Evolutionary conservation across 2,113 vertebrate genomes (phyloP), one percentile per base, ranked within the genome.

Genomic region (Picathartes gymnocephalus): DNA sequence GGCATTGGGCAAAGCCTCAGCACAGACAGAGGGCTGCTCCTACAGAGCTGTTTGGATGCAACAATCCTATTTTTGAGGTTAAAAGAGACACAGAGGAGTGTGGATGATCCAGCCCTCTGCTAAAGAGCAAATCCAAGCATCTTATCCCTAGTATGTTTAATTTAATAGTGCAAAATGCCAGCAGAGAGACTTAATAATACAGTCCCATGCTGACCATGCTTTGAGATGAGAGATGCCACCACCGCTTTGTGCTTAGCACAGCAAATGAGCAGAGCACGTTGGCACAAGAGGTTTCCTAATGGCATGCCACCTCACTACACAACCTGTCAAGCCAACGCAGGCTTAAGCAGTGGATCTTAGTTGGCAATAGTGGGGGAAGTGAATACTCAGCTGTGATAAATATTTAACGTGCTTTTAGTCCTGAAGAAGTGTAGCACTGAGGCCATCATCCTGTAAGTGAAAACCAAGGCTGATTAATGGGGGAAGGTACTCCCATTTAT

Each of bases 341-440:
- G 74, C 91, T 80, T 95, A 94, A 87, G 96, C 83, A 58, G 87
- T 79, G 76, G 85, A 95, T 96, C 81, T 92, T 90, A 93, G 86
- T 7, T 94, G 93, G 89, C 92, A 93, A 95, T 93, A 69, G 90
- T 60, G 42, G 85, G 86, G 94, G 96, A 97, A 95, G 90, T 92
- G 91, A 96, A 93, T 93, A 93, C 93, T 96, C 96, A 87, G 94
- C 93, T 93, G 83, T 96, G 95, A 97, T 98, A 97, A 98, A 98
- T 97, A 97, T 97, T 97, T 98, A 97, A 97, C 92, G 33, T 96
- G 97, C 97, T 98, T 97, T 98, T 98, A 97, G 97, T 90, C 80
- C 93, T 92, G 81, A 96, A 97, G 92, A 95, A 96, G 87, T 90
- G 86, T 93, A 95, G 96, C 91, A 88, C 93, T 73, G 81, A 96